A percentile compares a stretch with the other conserved stretches of the same genome.
Evolutionary conservation across 2,888 invertebrate species (phyloP).

Genomic region (Parnassius apollo): DNA sequence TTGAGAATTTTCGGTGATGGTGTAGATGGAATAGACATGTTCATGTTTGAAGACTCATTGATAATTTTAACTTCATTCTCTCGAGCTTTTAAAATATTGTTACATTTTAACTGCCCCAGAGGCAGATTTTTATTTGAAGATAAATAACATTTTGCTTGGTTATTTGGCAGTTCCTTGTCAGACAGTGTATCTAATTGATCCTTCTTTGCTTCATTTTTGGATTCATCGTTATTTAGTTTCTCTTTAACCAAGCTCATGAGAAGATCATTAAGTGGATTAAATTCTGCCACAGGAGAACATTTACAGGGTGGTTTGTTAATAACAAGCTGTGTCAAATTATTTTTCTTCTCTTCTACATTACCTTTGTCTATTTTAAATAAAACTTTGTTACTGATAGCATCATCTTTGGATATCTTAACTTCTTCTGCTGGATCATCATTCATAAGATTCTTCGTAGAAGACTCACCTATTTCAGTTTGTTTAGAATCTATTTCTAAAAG

Average conservation of each 20-base stretch:
- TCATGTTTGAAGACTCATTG: slow-evolving; percentile 69
- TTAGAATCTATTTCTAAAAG: slow-evolving; percentile 57
- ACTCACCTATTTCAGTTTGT: slow-evolving; percentile 53
- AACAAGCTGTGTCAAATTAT: slow-evolving; percentile 65
- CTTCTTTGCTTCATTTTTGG: slow-evolving; percentile 83
- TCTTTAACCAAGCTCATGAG: slow-evolving; percentile 77
- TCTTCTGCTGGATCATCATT: slow-evolving; percentile 64
- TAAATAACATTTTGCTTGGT: slow-evolving; percentile 84
- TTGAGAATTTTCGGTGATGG: slow-evolving; percentile 79
- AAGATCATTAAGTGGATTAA: slow-evolving; percentile 73
- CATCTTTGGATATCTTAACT: slow-evolving; percentile 68
- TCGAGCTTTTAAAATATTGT: slow-evolving; percentile 92
- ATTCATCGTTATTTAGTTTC: slow-evolving; percentile 83
- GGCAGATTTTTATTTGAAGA: slow-evolving; percentile 87
- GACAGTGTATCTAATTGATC: slow-evolving; percentile 69
- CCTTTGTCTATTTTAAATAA: slow-evolving; percentile 69
- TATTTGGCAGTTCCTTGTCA: slow-evolving; percentile 85
- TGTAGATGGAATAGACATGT: slow-evolving; percentile 67
- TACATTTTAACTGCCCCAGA: slow-evolving; percentile 95
- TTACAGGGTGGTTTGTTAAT: slow-evolving; percentile 71
- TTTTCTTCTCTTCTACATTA: slow-evolving; percentile 65
- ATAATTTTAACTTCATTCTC: slow-evolving; percentile 74
- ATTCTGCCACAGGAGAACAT: slow-evolving; percentile 70
- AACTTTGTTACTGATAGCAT: slow-evolving; percentile 73
- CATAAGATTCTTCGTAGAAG: slow-evolving; percentile 65